Evolutionary conservation across 2,888 invertebrate species (phyloP).

Genomic region (Papilio demoleus): DNA sequence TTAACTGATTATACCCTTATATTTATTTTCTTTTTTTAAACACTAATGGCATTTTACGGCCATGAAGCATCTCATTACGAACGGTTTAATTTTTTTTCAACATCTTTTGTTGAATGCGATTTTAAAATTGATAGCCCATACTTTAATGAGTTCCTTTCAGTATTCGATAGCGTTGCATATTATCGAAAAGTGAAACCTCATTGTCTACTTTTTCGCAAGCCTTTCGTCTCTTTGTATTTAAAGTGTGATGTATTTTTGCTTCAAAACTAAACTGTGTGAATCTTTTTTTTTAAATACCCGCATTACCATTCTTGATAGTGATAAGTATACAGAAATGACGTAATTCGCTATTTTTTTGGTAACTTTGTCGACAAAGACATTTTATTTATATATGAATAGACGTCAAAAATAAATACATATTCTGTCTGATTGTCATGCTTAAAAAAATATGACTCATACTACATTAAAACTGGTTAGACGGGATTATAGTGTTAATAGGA

Average conservation of each 20-base stretch:
- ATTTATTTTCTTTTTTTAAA: neutral
- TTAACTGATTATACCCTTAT: neutral
- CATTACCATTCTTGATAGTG: conserved; percentile 13
- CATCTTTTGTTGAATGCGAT: conserved; percentile 41
- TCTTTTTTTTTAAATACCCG: conserved; percentile 6
- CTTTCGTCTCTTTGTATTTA: conserved; percentile 14
- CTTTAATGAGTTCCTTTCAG: conserved; percentile 44
- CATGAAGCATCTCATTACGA: conserved; percentile 34
- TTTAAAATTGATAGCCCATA: conserved; percentile 39
- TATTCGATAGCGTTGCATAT: conserved; percentile 31
- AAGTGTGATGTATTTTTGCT: conserved; percentile 6
- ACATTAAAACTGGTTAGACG: neutral
- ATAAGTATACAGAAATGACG: neutral
- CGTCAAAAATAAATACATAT: neutral
- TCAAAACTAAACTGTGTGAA: conserved; percentile 7
- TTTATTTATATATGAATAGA: neutral
- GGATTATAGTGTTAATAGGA: neutral
- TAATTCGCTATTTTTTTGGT: neutral
- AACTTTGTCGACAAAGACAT: neutral
- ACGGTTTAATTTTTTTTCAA: conserved; percentile 36
- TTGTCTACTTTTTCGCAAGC: conserved; percentile 29
- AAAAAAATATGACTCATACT: neutral
- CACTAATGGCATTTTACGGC: conserved; percentile 24
- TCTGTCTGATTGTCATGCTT: neutral
- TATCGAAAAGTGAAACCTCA: conserved; percentile 31